Evolutionary conservation across 2,113 vertebrate genomes (phyloP).

Genomic region (Lepisosteus oculatus): DNA sequence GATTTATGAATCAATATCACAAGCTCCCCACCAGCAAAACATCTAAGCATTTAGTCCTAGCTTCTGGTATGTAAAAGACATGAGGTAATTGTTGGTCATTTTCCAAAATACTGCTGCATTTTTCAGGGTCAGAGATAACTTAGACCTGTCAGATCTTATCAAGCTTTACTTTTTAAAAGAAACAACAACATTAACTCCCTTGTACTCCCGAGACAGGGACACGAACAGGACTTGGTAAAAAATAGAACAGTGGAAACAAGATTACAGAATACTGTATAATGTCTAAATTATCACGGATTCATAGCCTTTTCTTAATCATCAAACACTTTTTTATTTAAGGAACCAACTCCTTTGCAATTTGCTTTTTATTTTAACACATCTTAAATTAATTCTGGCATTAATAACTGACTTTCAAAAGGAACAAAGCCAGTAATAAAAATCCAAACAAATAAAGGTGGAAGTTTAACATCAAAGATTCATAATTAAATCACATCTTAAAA

Average conservation of each 20-base stretch:
- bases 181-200: constrained; percentile 3
- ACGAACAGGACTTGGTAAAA: constrained; percentile 15
- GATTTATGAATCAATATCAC: constrained; percentile 54
- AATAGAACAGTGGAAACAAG: background rate
- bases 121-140: constrained; percentile 61
- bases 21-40: constrained; percentile 40
- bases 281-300: background rate
- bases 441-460: no score
- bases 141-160: constrained; percentile 51
- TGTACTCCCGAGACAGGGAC: background rate
- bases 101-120: constrained; percentile 58
- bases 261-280: background rate
- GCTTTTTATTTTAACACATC: no score
- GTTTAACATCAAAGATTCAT: no score
- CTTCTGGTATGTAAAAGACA: constrained; percentile 44
- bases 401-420: no score
- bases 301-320: no score
- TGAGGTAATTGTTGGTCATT: constrained; percentile 64
- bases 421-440: no score
- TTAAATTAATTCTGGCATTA: no score
- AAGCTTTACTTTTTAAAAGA: constrained; percentile 34
- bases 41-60: constrained; percentile 41
- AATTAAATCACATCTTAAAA: no score
- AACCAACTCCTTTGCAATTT: no score
- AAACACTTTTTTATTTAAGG: no score